Evolutionary conservation across 1,140 invertebrate species (phyloP), one percentile per base, ranked within the genome.

Genomic region (Drosophila subpulchrella): DNA sequence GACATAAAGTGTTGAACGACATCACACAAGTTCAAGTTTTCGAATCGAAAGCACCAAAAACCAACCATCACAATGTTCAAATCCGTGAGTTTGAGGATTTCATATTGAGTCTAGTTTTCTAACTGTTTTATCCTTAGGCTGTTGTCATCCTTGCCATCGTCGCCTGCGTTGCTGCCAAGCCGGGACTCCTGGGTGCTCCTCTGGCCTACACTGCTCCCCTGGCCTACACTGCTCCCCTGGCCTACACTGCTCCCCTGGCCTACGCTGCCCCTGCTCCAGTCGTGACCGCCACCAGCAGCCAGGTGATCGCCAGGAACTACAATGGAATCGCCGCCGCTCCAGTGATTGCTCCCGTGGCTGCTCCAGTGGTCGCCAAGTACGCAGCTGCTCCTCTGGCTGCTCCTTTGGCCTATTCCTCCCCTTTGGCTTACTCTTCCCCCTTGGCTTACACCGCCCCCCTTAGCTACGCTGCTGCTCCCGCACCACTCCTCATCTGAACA

Each of bases 231-330:
- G 20, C 51, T 27, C 62, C 62, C 1, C 11, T 73, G 20, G 47
- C 11, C 0, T 75, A 75, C 12, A 7, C 20, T 10, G 20, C 44
- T 27, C 46, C 46, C 7, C 30, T 50, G 48, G 48, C 48, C 0
- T 51, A 51, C 48, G 2, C 47, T 32, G 27, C 27, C 20, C 76
- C 79, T 51, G 78, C 92, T 38, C 91, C 92, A 10, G 78, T 88
- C n/a, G 73, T 92, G 36, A 92, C 93, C 17, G 92, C 93, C 24
- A 89, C 85, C 13, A 93, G 93, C 48, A 93, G 92, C 42, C 93
- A 93, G 78, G 91, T 92, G 54, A 66, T 93, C 66, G 91, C 93
- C 44, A 90, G 93, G 44, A 93, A 93, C 72, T 93, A 79, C 62
- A 93, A 93, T 81, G 92, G 92, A 6, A 91, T 91, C 38, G 90